Base-by-base conservation (phyloP, 2,113 vertebrate genomes). In the Eclectus roratus region DNA sequence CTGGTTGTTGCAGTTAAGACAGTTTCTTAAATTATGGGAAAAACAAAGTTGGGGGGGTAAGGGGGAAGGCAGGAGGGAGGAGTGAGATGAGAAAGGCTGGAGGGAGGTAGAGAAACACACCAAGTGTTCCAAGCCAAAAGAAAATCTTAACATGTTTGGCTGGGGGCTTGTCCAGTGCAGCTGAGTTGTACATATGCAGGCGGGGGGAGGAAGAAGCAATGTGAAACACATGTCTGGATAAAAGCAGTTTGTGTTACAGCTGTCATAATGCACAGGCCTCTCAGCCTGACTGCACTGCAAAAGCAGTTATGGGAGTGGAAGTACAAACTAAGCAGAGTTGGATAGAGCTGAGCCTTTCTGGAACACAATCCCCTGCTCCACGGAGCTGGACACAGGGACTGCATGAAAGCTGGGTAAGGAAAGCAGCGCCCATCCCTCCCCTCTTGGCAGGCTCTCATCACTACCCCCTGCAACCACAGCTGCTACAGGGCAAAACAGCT, bases 171-270 rank as follows among this genome's bases (percentile, higher is more conserved):
- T 89, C 85, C 93, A 94, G 88, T 85, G 1, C 41, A 81, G 94
- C 82, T 24, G 2, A 13, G 55, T 31, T 85, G 72, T 70, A 63
- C 9, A 9, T 46, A 11, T 23, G 50, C 4, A 4, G 35, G 17
- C 14, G 52, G 66, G 19, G 29, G 49, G 49, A 4, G 5, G 33
- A 63, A 49, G 24, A 72, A 73, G 86, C 29, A 78, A 93, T 23
- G 25, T 31, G 78, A 96, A 88, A 85, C 71, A 70, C 79, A 68
- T 80, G 92, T 94, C 71, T 85, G 60, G 84, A 72, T 78, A 58
- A 80, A 92, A 70, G 72, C 28, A 56, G 85, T 58, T 95, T 96
- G 91, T 91, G 93, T 89, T 92, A 76, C 88, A 88, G 92, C 91
- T 95, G 94, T 91, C 96, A 84, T 8, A 43, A 83, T 2, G 17